Base-by-base conservation (phyloP, 2,888 invertebrate species). In the Melanophora roralis region DNA sequence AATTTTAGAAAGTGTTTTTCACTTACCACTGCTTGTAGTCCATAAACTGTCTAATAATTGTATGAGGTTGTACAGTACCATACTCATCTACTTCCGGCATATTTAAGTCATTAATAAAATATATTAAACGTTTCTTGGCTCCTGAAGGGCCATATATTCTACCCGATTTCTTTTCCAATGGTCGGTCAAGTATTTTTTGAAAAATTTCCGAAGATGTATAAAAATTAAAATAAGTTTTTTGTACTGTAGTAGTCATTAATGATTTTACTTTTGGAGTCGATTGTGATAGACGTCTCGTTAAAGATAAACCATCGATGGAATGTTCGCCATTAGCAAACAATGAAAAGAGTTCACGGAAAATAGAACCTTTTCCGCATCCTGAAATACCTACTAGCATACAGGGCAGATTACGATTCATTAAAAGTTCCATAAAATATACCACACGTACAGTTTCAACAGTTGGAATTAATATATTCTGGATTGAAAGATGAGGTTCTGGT, bases 81-180 rank as follows among this genome's bases (percentile, higher is more conserved):
- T 98, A 98, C 67, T 93, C 93, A 90, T 98, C 98, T 4, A 98
- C 97, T 91, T 97, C 97, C 0, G 98, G 98, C 97, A 98, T 98
- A 89, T 98, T 98, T 92, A 98, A 93, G 87, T 98, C 98, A 86
- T 98, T 98, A 76, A 98, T 94, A 88, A 98, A 98, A 90, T 98
- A 98, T 78, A 98, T 94, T 91, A 98, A 94, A 21, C 93, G 85
- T 6, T 88, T 93, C 86, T 93, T 96, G 19, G 87, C 86, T 8
- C 97, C 98, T 0, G 96, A 95, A 4, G 98, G 98, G 0, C 97
- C 98, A 87, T 94, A 98, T 88, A 95, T 97, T 78, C 96, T 93
- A 0, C 98, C 98, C 0, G 98, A 97, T 88, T 98, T 98, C 91
- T 98, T 98, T 88, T 98, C 98, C 76, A 98, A 90, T 1, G 97